Evolutionary conservation across 2,113 vertebrate genomes (phyloP), one percentile per base, ranked within the genome.

Genomic region (Sterrhoptilus dennistouni): DNA sequence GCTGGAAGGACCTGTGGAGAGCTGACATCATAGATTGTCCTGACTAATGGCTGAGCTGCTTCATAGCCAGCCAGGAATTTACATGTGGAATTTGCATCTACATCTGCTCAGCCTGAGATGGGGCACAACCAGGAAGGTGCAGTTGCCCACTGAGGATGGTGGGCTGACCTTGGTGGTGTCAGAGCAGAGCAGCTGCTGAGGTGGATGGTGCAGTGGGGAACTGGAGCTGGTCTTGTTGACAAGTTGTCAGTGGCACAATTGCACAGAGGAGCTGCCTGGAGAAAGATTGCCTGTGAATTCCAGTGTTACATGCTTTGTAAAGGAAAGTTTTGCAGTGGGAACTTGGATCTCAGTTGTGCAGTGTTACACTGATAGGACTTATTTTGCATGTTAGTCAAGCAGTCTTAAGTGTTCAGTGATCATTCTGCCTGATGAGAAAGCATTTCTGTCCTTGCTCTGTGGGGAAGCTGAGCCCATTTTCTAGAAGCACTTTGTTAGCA

Each of bases 271-370:
- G 25, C 56, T 74, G 25, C 63, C 23, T 47, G 9, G 40, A 77
- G 18, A 35, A 49, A 11, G 56, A 3, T 1, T 4, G 13, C 25
- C 28, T 13, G 4, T 45, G 25, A 25, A 9, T 49, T 75, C 24
- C 28, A 40, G 42, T 21, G 8, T 42, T 66, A 1, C 0, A 0
- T 42, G 5, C 31, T 23, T 56, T 49, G 24, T 56, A 3, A 44
- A 66, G 69, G 45, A 8, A 36, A 25, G n/a, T 19, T 8, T 50
- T 63, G 40, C 29, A 17, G 29, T 13, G n/a, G 40, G 25, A 40
- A 22, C 35, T 9, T 35, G 44, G n/a, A 8, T 70, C 19, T 18
- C 50, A 14, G 16, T 4, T 56, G n/a, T 44, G n/a, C 40, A 13
- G 15, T 1, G 1, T 75, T 49, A 49, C 10, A 7, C 16, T 68